A percentile compares a stretch with the other conserved stretches of the same genome.
Evolutionary conservation across 2,888 invertebrate genomes (phyloP).

Genomic region (Rutpela maculata): DNA sequence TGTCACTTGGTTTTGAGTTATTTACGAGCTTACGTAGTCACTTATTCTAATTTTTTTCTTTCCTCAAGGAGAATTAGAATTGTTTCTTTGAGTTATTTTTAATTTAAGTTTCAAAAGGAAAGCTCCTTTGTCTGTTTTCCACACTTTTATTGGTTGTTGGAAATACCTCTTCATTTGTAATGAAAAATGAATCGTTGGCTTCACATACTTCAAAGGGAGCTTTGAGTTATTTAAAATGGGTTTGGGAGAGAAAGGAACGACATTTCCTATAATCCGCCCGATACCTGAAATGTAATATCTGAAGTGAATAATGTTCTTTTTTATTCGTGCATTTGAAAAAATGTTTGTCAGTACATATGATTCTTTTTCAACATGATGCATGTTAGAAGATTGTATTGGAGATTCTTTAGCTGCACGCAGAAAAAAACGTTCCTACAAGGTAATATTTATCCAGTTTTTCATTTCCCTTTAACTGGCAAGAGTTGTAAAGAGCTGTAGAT

Average conservation of each 20-base stretch:
- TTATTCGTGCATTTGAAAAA: no score
- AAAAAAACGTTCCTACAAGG: no score
- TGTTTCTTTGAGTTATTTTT: conserved; percentile 28
- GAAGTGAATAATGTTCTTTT: background rate
- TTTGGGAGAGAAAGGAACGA: background rate
- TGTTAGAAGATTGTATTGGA: no score
- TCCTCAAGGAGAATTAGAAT: background rate
- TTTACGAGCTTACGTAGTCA: background rate
- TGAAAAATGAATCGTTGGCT: conserved; percentile 20
- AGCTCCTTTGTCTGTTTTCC: conserved; percentile 11
- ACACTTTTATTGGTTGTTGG: background rate
- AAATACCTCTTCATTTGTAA: conserved; percentile 23
- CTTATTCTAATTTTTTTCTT: conserved; percentile 8
- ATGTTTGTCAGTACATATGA: no score
- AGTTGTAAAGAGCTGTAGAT: no score
- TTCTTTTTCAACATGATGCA: no score
- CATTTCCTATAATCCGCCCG: background rate
- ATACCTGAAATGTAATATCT: background rate
- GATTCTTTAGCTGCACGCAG: no score
- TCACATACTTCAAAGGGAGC: conserved; percentile 22
- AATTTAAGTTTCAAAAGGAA: conserved; percentile 22
- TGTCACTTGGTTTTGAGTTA: background rate
- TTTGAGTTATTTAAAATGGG: conserved; percentile 14
- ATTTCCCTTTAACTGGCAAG: no score
- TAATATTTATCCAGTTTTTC: no score